Evolutionary conservation across 2,797 vertebrate genomes (phyloP).

Genomic region (Amblyraja radiata): DNA sequence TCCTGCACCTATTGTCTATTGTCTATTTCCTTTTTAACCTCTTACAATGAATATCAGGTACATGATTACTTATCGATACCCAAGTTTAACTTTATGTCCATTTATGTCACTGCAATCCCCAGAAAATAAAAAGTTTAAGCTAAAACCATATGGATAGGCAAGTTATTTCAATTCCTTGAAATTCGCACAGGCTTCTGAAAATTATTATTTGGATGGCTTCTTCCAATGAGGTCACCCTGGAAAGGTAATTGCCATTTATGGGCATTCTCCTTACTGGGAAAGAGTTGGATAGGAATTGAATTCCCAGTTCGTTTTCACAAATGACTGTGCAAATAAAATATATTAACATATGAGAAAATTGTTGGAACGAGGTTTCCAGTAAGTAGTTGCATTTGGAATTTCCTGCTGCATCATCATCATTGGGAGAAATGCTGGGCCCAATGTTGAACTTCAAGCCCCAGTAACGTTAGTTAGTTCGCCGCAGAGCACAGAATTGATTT

Average conservation of each 20-base stretch:
- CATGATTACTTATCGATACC: no score
- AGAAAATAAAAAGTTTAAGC: not conserved
- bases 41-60: no score
- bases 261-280: not conserved
- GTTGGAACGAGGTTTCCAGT: constrained; percentile 10
- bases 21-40: not conserved
- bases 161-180: not conserved
- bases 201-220: not conserved
- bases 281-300: not conserved
- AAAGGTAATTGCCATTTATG: not conserved
- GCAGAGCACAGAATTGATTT: not conserved
- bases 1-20: no score
- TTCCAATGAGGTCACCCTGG: not conserved
- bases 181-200: not conserved
- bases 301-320: constrained; percentile 26
- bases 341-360: constrained; percentile 25
- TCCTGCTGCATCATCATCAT: not conserved
- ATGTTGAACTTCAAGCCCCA: not conserved
- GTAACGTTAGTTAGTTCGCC: not conserved
- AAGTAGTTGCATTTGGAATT: constrained; percentile 16
- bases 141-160: not conserved
- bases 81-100: not conserved
- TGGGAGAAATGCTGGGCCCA: not conserved
- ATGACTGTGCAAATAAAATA: constrained; percentile 8
- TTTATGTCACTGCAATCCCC: no score